Base-by-base conservation (phyloP, 2,797 vertebrate species). In the Huso huso region DNA sequence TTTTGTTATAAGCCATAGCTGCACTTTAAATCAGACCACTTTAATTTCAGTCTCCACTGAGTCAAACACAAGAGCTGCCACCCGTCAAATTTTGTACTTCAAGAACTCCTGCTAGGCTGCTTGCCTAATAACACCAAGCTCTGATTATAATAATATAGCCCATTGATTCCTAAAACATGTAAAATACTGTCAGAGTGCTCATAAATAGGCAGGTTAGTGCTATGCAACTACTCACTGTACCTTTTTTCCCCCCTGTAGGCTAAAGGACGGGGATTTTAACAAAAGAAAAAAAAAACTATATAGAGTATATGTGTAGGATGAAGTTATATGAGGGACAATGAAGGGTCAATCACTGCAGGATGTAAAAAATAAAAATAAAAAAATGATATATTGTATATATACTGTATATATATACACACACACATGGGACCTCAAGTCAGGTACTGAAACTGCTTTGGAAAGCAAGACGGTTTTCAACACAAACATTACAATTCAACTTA, bases 11-110 rank as follows among this genome's bases (percentile, higher is more conserved):
- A 81, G 75, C 69, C 73, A 73, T 10, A 23, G 63, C 53, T 53
- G 60, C 23, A 77, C 71, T 75, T 70, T 64, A 67, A 78, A 68
- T 77, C 73, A 65, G 81, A 83, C 84, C 86, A 86, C 84, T 86
- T 88, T 89, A 83, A 88, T 87, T 89, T 89, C 82, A 87, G 89
- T 89, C 85, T 87, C 81, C 84, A 79, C 77, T 84, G 86, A 79
- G 73, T 84, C 80, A 78, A 79, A 86, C 83, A 88, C 81, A 84
- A 70, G 74, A 80, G 71, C 76, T 78, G 78, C 77, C 83, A 81
- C 76, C 81, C 76, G 77, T 83, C 79, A 83, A 81, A 37, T 37
- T 37, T 37, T 37, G 37, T 37, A 84, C 78, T 81, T 53, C 58
- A 65, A 52, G 71, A 78, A 67, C 76, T n/a, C 55, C 10, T n/a